These are phyloP conservation scores for Ptilodon capucinus DNA, from an alignment of 2,888 invertebrate species.

Conservation along the genomic window DNA sequence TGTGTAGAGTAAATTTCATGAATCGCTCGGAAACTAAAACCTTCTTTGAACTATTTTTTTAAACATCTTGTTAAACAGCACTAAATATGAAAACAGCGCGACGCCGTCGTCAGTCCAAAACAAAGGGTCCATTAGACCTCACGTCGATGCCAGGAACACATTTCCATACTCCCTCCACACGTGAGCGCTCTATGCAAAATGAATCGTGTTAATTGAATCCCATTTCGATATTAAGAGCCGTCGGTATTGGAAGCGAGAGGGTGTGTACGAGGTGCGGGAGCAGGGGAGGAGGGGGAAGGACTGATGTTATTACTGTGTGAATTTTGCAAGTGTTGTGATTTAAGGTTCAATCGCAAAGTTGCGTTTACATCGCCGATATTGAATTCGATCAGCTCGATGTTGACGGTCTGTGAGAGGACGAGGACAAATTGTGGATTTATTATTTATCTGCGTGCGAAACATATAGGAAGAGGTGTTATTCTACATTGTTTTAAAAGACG, in stretches of 20 bases:
- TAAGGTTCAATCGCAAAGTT: not conserved
- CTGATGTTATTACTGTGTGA: not conserved
- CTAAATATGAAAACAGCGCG: not conserved
- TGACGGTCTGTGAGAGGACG: too few species aligned
- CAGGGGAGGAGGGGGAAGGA: conserved; percentile 5
- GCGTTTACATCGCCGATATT: not conserved
- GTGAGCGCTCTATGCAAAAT: conserved; percentile 14
- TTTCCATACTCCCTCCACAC: not conserved
- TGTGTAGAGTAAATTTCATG: too few species aligned
- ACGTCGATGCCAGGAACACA: not conserved
- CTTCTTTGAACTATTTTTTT: not conserved
- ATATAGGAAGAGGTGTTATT: too few species aligned
- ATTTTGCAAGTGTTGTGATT: not conserved
- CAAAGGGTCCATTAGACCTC: not conserved
- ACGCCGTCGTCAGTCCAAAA: too few species aligned
- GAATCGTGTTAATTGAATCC: conserved; percentile 46
- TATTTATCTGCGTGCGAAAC: too few species aligned
- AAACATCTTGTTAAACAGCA: not conserved
- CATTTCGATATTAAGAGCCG: conserved; percentile 40
- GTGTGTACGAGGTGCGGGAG: not conserved
- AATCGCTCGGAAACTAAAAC: too few species aligned
- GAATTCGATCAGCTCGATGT: not conserved
- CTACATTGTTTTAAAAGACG: too few species aligned
- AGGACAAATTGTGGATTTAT: too few species aligned
- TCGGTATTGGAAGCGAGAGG: conserved; percentile 11